A percentile compares a stretch with the other conserved stretches of the same genome.
Conservation (phyloP, 2,113 vertebrate genomes). For the Noturus placidus region DNA sequence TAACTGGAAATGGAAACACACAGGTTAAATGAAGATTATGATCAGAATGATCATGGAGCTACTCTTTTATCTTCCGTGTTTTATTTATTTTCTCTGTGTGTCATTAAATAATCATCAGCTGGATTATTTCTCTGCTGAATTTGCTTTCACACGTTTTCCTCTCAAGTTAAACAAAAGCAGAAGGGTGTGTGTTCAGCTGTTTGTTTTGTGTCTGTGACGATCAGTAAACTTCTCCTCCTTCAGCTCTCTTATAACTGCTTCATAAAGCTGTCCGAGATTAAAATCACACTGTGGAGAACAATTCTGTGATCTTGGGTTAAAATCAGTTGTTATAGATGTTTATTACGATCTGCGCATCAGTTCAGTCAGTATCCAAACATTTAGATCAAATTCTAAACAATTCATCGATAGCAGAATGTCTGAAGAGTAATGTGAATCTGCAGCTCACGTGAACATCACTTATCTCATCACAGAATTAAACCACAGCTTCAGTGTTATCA, state of each 20-base stretch:
- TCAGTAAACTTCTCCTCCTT: too few species aligned
- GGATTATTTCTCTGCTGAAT: background rate
- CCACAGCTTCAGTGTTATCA: background rate
- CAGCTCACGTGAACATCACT: background rate
- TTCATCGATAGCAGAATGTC: background rate
- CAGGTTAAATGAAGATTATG: background rate
- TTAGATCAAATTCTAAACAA: too few species aligned
- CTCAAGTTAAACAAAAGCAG: background rate
- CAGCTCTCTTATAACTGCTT: too few species aligned
- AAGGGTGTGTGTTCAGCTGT: background rate
- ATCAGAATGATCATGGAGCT: background rate
- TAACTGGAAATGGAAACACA: background rate
- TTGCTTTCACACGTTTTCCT: background rate
- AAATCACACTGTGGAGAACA: background rate
- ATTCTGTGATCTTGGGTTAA: too few species aligned
- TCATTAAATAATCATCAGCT: background rate
- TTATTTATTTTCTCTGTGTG: background rate
- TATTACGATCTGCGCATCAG: too few species aligned
- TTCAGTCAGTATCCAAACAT: too few species aligned
- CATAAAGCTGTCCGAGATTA: too few species aligned
- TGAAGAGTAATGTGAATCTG: too few species aligned
- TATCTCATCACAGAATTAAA: background rate
- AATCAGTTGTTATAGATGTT: too few species aligned
- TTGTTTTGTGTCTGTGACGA: background rate
- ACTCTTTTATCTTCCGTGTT: background rate